These are phyloP conservation scores for Pardalotus punctatus DNA, from an alignment of 2,113 vertebrate genomes.

Conservation along the genomic window DNA sequence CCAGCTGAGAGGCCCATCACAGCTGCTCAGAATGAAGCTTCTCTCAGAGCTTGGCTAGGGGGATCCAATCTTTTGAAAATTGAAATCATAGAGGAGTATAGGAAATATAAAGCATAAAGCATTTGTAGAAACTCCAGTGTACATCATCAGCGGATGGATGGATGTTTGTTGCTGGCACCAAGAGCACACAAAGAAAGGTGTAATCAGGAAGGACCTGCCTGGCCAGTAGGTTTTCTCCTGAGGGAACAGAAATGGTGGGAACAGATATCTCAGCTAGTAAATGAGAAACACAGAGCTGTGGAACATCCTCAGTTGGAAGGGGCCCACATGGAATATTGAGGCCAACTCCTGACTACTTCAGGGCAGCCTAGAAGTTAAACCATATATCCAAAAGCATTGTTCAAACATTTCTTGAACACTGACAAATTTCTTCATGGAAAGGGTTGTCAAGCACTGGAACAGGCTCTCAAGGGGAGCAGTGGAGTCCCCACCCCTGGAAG, in stretches of 20 bases:
- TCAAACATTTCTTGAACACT: background rate
- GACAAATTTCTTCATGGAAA: background rate
- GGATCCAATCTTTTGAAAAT: background rate
- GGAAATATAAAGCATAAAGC: background rate
- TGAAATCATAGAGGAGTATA: background rate
- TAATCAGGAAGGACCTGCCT: background rate
- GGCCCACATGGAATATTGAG: rapidly evolving
- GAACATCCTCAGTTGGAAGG: background rate
- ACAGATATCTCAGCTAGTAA: background rate
- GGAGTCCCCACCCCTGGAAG: background rate
- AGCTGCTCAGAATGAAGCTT: background rate
- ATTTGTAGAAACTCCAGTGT: background rate
- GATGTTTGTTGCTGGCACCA: background rate
- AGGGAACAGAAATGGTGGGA: background rate
- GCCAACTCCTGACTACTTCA: background rate
- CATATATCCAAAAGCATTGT: background rate
- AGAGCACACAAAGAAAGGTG: background rate
- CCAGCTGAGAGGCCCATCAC: background rate
- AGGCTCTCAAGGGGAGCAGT: background rate
- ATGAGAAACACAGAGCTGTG: background rate
- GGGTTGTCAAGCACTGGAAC: background rate
- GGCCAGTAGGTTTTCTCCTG: background rate
- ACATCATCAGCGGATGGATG: background rate
- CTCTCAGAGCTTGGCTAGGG: background rate
- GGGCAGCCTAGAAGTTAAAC: background rate